phyloP scores from a whole-genome alignment of 2,888 invertebrate genomes.

The Nemoura dubitans region DNA sequence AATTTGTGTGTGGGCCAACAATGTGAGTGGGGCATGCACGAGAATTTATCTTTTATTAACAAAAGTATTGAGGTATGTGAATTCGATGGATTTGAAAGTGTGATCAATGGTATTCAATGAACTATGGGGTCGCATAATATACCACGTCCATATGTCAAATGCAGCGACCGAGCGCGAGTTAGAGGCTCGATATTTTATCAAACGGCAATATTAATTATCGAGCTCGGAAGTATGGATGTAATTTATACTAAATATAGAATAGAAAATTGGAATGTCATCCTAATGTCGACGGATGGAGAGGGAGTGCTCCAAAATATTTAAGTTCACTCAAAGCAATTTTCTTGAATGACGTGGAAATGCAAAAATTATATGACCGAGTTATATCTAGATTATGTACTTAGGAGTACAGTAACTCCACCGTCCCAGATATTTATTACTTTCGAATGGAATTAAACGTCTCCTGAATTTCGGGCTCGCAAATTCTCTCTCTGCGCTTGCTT shows the following conservation, averaged over 20 bases:
- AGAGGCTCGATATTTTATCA: not conserved
- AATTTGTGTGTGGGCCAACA: not conserved
- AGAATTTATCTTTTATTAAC: not conserved
- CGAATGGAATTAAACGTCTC: not conserved
- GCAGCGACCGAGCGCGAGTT: not conserved
- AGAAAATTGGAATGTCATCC: not conserved
- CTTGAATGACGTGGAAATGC: not conserved
- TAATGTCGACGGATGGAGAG: not conserved
- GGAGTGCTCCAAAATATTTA: not conserved
- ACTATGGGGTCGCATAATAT: constrained; percentile 3
- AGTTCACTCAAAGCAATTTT: not conserved
- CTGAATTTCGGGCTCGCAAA: not conserved
- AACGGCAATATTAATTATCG: not conserved
- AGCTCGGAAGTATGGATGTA: not conserved
- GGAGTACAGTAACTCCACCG: not conserved
- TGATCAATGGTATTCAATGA: constrained; percentile 14
- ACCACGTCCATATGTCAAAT: constrained; percentile 21
- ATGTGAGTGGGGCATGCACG: not conserved
- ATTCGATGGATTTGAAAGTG: constrained; percentile 13
- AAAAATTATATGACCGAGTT: not conserved
- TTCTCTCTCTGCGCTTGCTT: not conserved
- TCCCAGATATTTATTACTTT: not conserved
- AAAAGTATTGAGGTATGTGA: not conserved
- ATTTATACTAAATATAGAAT: not conserved
- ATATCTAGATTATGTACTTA: not conserved